Base-by-base conservation (phyloP, 2,888 invertebrate genomes). In the Tribolium freemani region DNA sequence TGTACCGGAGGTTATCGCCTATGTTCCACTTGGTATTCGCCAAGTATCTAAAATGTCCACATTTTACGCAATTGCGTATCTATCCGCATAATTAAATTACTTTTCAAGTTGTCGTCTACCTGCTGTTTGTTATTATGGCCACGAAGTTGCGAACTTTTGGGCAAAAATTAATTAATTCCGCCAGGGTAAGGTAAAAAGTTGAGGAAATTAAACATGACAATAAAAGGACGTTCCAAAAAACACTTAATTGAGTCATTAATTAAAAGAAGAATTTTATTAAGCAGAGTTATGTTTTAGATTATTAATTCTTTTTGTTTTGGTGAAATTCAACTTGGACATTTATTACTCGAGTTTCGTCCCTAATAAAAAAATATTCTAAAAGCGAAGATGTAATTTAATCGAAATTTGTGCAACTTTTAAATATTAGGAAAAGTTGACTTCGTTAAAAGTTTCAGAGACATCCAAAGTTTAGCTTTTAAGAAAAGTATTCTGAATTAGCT, bases 201-300 rank as follows among this genome's bases (percentile, higher is more conserved):
- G 2, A 38, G 10, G 46, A 48, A 57, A 67, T 57, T 57, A 57
- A 67, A 57, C 9, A 57, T 67, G 67, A 54, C 67, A 67, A 66
- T 45, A 66, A 66, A 56, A 61, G n/a, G 11, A 16, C 30, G 51
- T 53, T 54, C 26, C 51, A 53, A 64, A 44, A 54, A 31, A 26
- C 16, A 21, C 44, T 67, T 67, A 67, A 67, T 67, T 67, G 20
- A 67, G 67, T 30, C 67, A 57, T 56, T 67, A 56, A 56, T 67
- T 67, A 67, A 67, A 57, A 57, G 67, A 21, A 48, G 48, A 53
- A 13, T 53, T 64, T 61, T 11, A 21, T 46, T 46, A 26, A 61
- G 48, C 45, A 38, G 44, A 46, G 63, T 63, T 63, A n/a, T 21
- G 48, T 45, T 60, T 50, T 26, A 30, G 61, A 38, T 63, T 63